Conservation (phyloP, 2,797 vertebrate species). For the Acrocephalus scirpaceus region DNA sequence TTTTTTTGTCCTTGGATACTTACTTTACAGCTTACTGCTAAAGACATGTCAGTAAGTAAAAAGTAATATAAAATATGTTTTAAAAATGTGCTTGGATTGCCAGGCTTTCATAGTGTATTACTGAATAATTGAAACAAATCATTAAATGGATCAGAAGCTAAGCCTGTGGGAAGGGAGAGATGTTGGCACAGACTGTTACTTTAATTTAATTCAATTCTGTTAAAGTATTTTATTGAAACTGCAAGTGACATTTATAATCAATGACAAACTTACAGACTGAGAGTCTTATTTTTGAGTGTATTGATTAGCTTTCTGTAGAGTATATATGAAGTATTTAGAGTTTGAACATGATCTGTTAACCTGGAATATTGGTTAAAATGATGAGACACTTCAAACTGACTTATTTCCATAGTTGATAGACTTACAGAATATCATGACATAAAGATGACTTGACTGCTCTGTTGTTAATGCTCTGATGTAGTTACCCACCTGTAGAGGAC, state of each 20-base stretch:
- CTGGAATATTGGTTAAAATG: neutral
- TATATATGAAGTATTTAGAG: neutral
- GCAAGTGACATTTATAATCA: neutral
- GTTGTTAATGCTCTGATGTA: neutral
- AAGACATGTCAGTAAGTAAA: neutral
- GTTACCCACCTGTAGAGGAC: neutral
- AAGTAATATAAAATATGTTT: neutral
- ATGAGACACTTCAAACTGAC: neutral
- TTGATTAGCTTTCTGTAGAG: neutral
- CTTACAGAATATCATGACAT: neutral
- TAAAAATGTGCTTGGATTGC: neutral
- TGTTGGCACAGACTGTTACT: neutral
- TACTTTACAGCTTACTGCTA: neutral
- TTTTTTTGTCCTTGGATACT: neutral
- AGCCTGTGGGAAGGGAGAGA: neutral
- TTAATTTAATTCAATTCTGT: neutral
- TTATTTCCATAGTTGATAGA: neutral
- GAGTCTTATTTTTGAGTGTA: neutral
- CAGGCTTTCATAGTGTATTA: neutral
- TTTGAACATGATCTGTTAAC: neutral
- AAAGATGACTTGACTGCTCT: neutral
- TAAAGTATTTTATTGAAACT: neutral
- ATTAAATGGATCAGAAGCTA: neutral
- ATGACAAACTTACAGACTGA: neutral
- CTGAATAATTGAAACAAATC: neutral